Evolutionary conservation across 2,888 invertebrate genomes (phyloP).

Genomic region (Pemphredon lugubris): DNA sequence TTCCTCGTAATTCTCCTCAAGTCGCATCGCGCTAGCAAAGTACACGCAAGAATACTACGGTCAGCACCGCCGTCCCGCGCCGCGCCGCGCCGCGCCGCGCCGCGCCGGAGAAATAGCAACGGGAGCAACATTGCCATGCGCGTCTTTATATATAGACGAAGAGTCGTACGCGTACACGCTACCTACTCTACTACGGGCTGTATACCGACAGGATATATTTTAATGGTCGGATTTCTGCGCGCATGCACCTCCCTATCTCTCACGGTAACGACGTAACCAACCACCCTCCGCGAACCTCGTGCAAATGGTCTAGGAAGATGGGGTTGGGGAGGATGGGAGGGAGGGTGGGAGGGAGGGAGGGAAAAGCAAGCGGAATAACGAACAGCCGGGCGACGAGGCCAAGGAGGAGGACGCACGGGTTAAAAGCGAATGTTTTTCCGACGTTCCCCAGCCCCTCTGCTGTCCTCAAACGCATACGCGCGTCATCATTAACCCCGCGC

Average conservation of each 20-base stretch:
- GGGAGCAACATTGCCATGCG: slow-evolving; percentile 12
- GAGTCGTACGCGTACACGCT: slow-evolving; percentile 22
- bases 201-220: slow-evolving; percentile 71
- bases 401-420: slow-evolving; percentile 26
- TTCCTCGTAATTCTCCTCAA: slow-evolving; percentile 74
- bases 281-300: slow-evolving; percentile 36
- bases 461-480: not conserved
- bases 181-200: no score
- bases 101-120: slow-evolving; percentile 6
- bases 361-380: slow-evolving; percentile 26
- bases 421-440: slow-evolving; percentile 37
- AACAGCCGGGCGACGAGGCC: slow-evolving; percentile 6
- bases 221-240: slow-evolving; percentile 74
- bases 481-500: slow-evolving; percentile 31
- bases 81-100: no score
- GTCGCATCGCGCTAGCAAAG: slow-evolving; percentile 66
- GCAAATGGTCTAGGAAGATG: slow-evolving; percentile 47
- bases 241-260: slow-evolving; percentile 68
- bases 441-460: not conserved
- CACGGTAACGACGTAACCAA: slow-evolving; percentile 63
- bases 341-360: not conserved
- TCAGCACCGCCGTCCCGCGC: slow-evolving; percentile 66
- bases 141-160: slow-evolving; percentile 28
- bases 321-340: slow-evolving; percentile 42
- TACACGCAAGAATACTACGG: slow-evolving; percentile 71